Evolutionary conservation across 2,113 vertebrate genomes (phyloP), one percentile per base, ranked within the genome.

Genomic region (Gasterosteus aculeatus): DNA sequence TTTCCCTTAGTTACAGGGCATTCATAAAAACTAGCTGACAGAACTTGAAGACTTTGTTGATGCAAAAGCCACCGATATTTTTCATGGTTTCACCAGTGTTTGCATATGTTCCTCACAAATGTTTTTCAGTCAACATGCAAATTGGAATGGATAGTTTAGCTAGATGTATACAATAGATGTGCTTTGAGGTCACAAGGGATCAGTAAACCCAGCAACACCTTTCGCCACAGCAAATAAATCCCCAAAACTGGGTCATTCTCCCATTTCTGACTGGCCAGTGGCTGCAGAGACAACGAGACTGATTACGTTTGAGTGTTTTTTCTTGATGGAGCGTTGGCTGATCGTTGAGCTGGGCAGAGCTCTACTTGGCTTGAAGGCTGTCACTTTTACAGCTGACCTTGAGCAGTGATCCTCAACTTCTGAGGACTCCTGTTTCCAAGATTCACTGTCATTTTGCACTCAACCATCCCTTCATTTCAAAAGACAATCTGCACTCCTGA

Each of bases 401-500:
- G 94, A 94, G 80, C 86, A 78, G 88, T 94, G 91, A 75, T 92
- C 91, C 88, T 87, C 92, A 89, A 89, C 75, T 95, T 87, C 92
- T 91, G 92, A 94, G 93, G 95, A 94, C 94, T 93, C 92, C 93
- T 92, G 95, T 96, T 96, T 96, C 93, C 92, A 95, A 96, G 95
- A 96, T 96, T 96, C 94, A 94, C 94, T 95, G 94, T 96, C 95
- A 94, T 94, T 95, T 94, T 94, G 92, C 73, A 79, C 90, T 94
- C 94, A 95, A 91, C 90, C 88, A 95, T 96, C 85, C 69, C 91
- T 95, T 94, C 91, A 92, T 92, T 87, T 94, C 90, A 87, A 91
- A 95, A 96, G 95, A 96, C 95, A 95, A 95, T 95, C 94, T 93
- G 92, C 93, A 91, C 88, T 88, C 85, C 88, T 96, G 95, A 96